Evolutionary conservation across 2,797 vertebrate genomes (phyloP).

Genomic region (Arremon aurantiirostris): DNA sequence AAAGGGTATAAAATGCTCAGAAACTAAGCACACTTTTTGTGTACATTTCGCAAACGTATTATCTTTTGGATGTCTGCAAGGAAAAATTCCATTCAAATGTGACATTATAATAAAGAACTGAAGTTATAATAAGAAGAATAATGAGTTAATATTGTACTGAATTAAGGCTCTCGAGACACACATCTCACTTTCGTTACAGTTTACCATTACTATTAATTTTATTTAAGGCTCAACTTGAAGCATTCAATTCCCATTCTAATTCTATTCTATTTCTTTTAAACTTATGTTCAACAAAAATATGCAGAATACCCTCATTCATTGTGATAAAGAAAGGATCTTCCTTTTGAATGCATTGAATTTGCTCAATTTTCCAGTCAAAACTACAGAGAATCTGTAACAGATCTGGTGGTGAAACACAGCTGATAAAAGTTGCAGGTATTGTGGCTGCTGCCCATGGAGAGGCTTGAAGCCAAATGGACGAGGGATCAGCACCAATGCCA

Average conservation of each 20-base stretch:
- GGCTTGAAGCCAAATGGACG: background rate
- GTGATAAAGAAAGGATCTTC: background rate
- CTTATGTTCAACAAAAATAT: background rate
- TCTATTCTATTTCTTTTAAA: background rate
- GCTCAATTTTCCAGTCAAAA: background rate
- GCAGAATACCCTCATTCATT: background rate
- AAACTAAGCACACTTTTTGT: background rate
- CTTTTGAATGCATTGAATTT: background rate
- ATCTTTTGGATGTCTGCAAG: background rate
- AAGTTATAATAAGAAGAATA: background rate
- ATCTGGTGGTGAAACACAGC: background rate
- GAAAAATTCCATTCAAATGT: background rate
- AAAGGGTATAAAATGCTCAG: background rate
- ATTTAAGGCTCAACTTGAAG: conserved; percentile 18
- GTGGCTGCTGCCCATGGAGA: background rate
- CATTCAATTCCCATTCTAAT: conserved; percentile 2
- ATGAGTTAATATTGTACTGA: background rate
- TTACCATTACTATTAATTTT: conserved; percentile 13
- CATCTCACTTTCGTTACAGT: background rate
- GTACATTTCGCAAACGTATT: background rate
- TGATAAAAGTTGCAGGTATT: background rate
- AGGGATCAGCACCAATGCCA: background rate
- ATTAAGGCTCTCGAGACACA: background rate
- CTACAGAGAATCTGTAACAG: background rate
- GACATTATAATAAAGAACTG: background rate